Base-by-base conservation (phyloP, 37 sponge, comb jelly and placozoan genomes). In the Oscarella lobularis region DNA sequence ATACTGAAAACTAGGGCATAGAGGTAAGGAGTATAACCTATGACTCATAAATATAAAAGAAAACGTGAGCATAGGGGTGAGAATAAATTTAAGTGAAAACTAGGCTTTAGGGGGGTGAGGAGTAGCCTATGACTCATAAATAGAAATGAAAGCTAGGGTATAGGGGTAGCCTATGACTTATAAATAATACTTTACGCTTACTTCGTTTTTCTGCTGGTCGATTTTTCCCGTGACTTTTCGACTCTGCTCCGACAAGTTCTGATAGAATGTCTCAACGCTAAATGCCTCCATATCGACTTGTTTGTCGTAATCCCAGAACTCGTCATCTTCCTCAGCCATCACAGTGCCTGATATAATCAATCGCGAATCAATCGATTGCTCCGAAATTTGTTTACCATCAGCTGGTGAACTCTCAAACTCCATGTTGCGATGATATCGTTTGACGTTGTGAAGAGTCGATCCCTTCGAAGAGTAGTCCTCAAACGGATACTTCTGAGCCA, bases 291-390 rank as follows among this genome's bases (percentile, higher is more conserved):
- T 67, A 36, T 81, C 81, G 2, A 81, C 40, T 48, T 81, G 81
- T 5, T 79, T 39, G 6, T 81, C 81, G 67, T 81, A 81, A 48
- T 81, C 81, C 81, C 81, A 81, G 67, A 78, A 81, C 76, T 81
- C 81, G 34, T 81, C 81, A 35, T 76, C 76, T 48, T 48, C n/a
- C n/a, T n/a, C n/a, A n/a, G n/a, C n/a, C n/a, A n/a, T 48, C 60
- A 48, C 60, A 27, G 9, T 48, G 14, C 60, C 60, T 9, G 14
- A 27, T 20, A 48, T 20, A 48, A 48, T 20, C 20, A 48, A 9
- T 27, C 20, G 20, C 60, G 20, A 20, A 48, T 9, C 20, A 48
- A 48, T 48, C 60, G 14, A 48, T 48, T 20, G 20, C 60, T 20
- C 9, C 60, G 20, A 48, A 48, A 20, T 9, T 27, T 48, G 20